Evolutionary conservation across 2,888 invertebrate genomes (phyloP), one percentile per base, ranked within the genome.

Genomic region (Drosophila acutilabella): DNA sequence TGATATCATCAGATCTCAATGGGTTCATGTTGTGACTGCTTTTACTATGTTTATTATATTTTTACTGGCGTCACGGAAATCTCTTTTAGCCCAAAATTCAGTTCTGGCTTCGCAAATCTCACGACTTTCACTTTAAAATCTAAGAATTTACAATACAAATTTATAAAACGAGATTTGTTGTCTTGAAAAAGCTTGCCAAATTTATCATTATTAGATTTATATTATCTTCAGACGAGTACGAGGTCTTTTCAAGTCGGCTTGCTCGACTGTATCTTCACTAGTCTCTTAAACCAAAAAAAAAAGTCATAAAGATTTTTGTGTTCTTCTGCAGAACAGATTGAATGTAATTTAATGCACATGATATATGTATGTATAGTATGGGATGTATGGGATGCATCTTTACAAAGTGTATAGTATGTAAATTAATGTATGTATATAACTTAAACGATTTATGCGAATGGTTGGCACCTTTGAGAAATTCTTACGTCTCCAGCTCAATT

Each of bases 241-340:
- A 6, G 6, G 23, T 23, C 23, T 23, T 23, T 23, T 23, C 5
- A 5, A 23, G 23, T 23, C 23, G 6, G 0, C 2, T 3, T 2
- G 20, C 3, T 23, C 23, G 23, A 23, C 6, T 23, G 23, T 23
- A 23, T 1, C 23, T 23, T 23, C 6, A 23, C 23, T 23, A 4
- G 4, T 6, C 6, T 23, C 7, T 6, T 6, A 23, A 23, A 23
- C 23, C 6, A 23, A 23, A 6, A 23, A 1, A 5, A 1, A 6
- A 30, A 30, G 30, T 36, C 11, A 13, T 2, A 36, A 11, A 36
- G 36, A 13, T 36, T 42, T 81, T 77, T 81, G 82, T 80, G 85
- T 71, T 86, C 82, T 73, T 71, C 64, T 83, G 38, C 14, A 60
- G 83, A 86, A 78, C 81, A 83, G 60, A 64, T 73, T 81, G 68